Evolutionary conservation across 2,797 vertebrate species (phyloP).

Genomic region (Urophycis tenuis): DNA sequence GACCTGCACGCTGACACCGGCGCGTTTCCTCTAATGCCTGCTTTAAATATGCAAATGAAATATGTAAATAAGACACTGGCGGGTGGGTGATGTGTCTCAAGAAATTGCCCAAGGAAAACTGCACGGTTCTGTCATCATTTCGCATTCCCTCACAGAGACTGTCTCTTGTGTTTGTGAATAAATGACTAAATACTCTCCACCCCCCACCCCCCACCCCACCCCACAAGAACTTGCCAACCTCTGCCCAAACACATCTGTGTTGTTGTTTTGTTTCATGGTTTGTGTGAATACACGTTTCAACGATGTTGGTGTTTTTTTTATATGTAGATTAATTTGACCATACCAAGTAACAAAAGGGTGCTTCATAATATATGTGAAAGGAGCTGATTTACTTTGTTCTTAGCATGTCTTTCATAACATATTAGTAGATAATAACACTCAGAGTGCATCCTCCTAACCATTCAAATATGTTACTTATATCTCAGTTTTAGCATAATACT

Average conservation of each 20-base stretch:
- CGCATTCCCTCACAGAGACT: constrained; percentile 14
- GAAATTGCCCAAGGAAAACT: constrained; percentile 14
- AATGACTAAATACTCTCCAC: neutral
- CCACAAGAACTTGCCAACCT: neutral
- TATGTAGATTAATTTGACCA: neutral
- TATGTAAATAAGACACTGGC: constrained; percentile 33
- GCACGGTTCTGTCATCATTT: constrained; percentile 26
- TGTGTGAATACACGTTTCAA: neutral
- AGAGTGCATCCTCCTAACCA: neutral
- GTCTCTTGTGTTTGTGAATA: neutral
- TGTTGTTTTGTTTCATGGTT: neutral
- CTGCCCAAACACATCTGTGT: neutral
- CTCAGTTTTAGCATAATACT: neutral
- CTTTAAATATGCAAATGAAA: constrained; percentile 48
- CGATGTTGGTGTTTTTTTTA: neutral
- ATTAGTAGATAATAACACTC: neutral
- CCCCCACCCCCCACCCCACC: too few relatives aligned
- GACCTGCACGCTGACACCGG: constrained; percentile 11
- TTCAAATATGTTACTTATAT: neutral
- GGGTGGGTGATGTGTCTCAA: constrained; percentile 20
- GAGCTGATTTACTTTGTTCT: too few relatives aligned
- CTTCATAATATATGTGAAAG: neutral
- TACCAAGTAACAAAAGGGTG: neutral
- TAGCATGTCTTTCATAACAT: neutral
- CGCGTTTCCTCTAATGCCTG: constrained; percentile 26